These are phyloP conservation scores for Neolamprologus devosi DNA, from an alignment of 2,113 vertebrate genomes.

Conservation along the genomic window DNA sequence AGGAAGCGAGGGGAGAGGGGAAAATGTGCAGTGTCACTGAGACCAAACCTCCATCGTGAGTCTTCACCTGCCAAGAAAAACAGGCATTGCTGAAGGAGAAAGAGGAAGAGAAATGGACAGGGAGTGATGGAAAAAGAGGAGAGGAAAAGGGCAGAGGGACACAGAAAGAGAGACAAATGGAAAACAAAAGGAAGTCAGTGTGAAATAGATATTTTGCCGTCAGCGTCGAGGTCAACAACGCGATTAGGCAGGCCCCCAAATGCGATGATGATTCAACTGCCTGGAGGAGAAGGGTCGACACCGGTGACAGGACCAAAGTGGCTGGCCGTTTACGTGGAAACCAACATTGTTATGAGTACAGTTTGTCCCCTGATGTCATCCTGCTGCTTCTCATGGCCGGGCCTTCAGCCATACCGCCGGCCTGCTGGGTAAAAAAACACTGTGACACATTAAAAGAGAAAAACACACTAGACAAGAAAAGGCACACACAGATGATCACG, in stretches of 20 bases:
- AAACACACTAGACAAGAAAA: background rate
- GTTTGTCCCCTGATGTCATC: slow-evolving; percentile 69
- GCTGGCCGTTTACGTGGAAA: slow-evolving; percentile 46
- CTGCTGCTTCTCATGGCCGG: slow-evolving; percentile 22
- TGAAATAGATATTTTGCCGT: background rate
- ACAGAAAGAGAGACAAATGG: background rate
- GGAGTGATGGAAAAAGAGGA: slow-evolving; percentile 2
- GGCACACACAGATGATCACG: background rate
- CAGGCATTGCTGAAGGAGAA: background rate
- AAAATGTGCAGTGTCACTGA: slow-evolving; percentile 56
- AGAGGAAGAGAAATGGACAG: slow-evolving; percentile 18
- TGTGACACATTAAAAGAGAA: slow-evolving; percentile 4
- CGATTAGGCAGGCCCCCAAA: background rate
- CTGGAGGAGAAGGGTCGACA: slow-evolving; percentile 7
- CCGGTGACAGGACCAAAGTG: background rate
- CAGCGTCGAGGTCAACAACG: background rate
- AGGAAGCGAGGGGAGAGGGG: background rate
- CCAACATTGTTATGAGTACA: slow-evolving; percentile 65
- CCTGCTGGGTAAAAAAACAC: slow-evolving; percentile 3
- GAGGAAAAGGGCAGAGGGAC: background rate
- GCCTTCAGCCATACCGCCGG: slow-evolving; percentile 10
- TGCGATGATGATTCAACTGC: background rate
- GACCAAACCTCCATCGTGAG: slow-evolving; percentile 3
- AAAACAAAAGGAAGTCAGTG: background rate
- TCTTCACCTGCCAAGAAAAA: slow-evolving; percentile 47